Conservation (phyloP, 35 echinoderm and acorn worm species). For the Diadema setosum region DNA sequence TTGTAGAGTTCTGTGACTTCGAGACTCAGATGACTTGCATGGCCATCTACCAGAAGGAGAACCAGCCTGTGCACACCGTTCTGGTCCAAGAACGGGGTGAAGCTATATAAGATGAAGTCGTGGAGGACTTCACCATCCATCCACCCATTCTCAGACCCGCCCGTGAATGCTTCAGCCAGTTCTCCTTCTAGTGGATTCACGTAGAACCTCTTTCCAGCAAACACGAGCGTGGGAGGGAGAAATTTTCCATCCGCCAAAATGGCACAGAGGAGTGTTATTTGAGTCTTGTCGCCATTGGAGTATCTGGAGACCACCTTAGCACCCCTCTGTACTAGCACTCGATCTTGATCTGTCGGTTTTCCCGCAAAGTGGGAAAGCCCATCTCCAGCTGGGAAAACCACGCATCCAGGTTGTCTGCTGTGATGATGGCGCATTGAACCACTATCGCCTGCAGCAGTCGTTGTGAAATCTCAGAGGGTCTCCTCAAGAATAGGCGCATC, state of each 20-base stretch:
- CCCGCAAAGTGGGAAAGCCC: conserved; percentile 15
- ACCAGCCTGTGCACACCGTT: conserved; percentile 2
- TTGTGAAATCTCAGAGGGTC: too few relatives aligned
- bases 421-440: too few relatives aligned
- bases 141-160: not conserved
- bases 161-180: not conserved
- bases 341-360: conserved; percentile 20
- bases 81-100: not conserved
- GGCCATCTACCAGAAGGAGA: conserved; percentile 40
- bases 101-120: conserved; percentile 44
- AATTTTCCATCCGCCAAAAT: conserved; percentile 11
- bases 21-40: conserved; percentile 28
- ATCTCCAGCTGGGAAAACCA: not conserved
- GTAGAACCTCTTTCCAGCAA: conserved; percentile 19
- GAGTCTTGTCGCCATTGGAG: not conserved
- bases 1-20: conserved; percentile 40
- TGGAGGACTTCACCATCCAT: conserved; percentile 25
- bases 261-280: conserved; percentile 38
- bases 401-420: not conserved
- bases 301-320: not conserved
- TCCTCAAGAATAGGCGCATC: too few relatives aligned
- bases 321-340: not conserved
- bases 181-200: conserved; percentile 23
- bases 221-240: conserved; percentile 45
- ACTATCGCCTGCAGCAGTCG: too few relatives aligned